Evolutionary conservation across 2,113 vertebrate genomes (phyloP).

Genomic region (Verasper variegatus): DNA sequence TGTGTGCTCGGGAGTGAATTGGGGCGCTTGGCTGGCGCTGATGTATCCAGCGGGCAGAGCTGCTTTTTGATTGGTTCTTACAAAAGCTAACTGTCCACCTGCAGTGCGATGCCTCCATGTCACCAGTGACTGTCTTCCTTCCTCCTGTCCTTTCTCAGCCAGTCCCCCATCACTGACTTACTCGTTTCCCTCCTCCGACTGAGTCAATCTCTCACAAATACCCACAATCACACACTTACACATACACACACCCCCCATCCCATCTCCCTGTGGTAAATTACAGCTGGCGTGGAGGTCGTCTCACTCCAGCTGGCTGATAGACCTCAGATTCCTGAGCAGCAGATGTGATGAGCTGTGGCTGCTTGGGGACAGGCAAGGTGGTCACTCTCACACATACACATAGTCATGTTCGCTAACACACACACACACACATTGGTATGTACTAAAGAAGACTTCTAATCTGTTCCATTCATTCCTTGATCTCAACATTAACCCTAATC

Average conservation of each 20-base stretch:
- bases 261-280: constrained; percentile 65
- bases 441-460: too few relatives aligned
- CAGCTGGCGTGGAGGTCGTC: constrained; percentile 63
- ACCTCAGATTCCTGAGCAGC: constrained; percentile 68
- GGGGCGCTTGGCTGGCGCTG: constrained; percentile 37
- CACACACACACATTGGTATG: neutral
- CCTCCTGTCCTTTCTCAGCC: constrained; percentile 7
- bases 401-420: neutral
- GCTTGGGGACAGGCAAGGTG: constrained; percentile 44
- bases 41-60: neutral
- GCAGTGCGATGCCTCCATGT: constrained; percentile 7
- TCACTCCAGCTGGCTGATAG: constrained; percentile 70
- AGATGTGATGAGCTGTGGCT: constrained; percentile 61
- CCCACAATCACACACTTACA: neutral
- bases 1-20: constrained; percentile 52
- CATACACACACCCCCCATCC: constrained; percentile 9
- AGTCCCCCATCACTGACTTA: constrained; percentile 12
- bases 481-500: too few relatives aligned
- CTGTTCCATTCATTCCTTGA: too few relatives aligned
- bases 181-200: constrained; percentile 30
- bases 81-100: constrained; percentile 19
- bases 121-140: neutral
- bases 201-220: constrained; percentile 17
- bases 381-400: constrained; percentile 10
- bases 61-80: constrained; percentile 14